Evolutionary conservation across 1,140 invertebrate species (phyloP).

Genomic region (Orius insidiosus): DNA sequence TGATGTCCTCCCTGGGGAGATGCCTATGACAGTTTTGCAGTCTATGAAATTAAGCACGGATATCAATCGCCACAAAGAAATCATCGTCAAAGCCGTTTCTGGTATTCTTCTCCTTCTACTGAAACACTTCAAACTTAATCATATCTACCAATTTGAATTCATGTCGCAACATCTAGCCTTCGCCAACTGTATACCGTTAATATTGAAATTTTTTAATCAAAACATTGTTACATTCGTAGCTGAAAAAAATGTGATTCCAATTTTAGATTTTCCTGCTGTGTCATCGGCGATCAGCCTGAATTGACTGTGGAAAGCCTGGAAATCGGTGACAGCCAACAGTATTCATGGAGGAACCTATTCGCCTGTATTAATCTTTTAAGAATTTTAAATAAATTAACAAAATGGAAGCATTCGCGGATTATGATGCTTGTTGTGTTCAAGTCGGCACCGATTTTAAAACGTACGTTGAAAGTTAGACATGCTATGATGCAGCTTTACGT

Average conservation of each 20-base stretch:
- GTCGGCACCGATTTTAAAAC: conserved; percentile 93
- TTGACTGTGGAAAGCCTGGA: conserved; percentile 84
- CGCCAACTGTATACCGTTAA: conserved; percentile 96
- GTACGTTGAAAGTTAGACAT: conserved; percentile 87
- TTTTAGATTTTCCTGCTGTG: conserved; percentile 93
- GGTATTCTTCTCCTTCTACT: conserved; percentile 81
- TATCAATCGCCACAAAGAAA: conserved; percentile 96
- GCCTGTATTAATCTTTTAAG: conserved; percentile 93
- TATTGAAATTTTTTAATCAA: conserved; percentile 98
- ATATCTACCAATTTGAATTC: conserved; percentile 98
- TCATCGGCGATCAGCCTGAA: conserved; percentile 90
- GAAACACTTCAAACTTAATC: conserved; percentile 99
- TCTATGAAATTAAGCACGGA: conserved; percentile 94
- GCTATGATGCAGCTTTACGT: conserved; percentile 98
- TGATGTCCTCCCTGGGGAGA: conserved; percentile 90
- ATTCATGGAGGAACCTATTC: conserved; percentile 96
- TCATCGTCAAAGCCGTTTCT: conserved; percentile 95
- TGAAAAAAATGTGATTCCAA: conserved; percentile 85
- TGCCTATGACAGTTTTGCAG: conserved; percentile 93
- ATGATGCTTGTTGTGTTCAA: conserved; percentile 99
- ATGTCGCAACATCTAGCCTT: conserved; percentile 98
- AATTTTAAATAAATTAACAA: conserved; percentile 96
- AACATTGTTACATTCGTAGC: conserved; percentile 91
- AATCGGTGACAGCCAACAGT: conserved; percentile 69
- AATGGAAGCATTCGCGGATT: conserved; percentile 98